phyloP scores from a whole-genome alignment of 2,113 vertebrate genomes.

The Tricholaema leucomelas region DNA sequence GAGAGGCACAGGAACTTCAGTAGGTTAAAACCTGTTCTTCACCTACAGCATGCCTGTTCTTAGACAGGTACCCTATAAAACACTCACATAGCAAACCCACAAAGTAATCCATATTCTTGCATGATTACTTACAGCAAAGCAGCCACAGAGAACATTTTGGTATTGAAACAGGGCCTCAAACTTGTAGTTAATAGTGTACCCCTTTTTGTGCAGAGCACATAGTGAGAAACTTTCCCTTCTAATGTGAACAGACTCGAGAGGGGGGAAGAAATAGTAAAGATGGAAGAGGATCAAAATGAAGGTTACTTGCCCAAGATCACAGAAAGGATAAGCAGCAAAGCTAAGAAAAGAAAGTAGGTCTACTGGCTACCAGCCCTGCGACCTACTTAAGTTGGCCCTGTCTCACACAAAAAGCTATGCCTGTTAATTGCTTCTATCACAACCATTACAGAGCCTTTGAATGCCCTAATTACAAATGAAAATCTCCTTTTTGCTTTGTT shows the following conservation, averaged over 20 bases:
- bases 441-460: not conserved
- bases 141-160: not conserved
- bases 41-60: not conserved
- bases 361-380: not conserved
- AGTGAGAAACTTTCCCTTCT: not conserved
- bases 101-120: not conserved
- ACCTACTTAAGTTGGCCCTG: constrained; percentile 26
- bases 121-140: not conserved
- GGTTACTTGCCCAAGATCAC: not conserved
- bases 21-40: not conserved
- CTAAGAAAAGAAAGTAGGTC: not conserved
- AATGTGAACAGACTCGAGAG: not conserved
- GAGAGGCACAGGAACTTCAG: not conserved
- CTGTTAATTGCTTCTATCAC: constrained; percentile 25
- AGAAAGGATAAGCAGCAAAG: not conserved
- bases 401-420: not conserved
- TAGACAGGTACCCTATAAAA: not conserved
- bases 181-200: not conserved
- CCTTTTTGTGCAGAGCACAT: not conserved
- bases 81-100: not conserved
- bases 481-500: not conserved
- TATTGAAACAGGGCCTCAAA: not conserved
- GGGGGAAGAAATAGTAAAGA: not conserved
- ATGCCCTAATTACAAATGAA: constrained; percentile 19
- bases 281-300: not conserved